Evolutionary conservation across 2,113 vertebrate genomes (phyloP).

Genomic region (Potamarius usumacintae): DNA sequence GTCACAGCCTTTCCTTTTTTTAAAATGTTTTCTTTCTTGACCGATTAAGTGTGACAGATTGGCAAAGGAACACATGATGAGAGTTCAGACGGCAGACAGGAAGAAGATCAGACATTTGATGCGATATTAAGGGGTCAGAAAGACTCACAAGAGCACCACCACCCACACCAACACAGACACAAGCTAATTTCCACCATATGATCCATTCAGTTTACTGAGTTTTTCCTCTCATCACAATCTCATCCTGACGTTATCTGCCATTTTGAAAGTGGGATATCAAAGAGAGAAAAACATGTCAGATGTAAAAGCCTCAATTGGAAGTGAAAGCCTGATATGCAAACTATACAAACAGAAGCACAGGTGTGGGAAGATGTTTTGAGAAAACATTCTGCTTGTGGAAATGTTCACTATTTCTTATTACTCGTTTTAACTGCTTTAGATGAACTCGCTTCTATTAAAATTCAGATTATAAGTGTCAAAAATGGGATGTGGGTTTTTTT

Average conservation of each 20-base stretch:
- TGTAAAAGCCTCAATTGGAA: constrained; percentile 61
- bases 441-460: not conserved
- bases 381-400: not conserved
- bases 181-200: constrained; percentile 35
- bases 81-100: constrained; percentile 74
- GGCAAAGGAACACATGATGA: constrained; percentile 76
- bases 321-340: constrained; percentile 70
- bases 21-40: constrained; percentile 64
- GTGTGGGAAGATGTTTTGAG: not conserved
- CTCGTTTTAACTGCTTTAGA: not conserved
- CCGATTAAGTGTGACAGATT: constrained; percentile 77
- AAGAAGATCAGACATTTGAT: constrained; percentile 78
- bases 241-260: not conserved
- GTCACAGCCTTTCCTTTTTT: constrained; percentile 58
- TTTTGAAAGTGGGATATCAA: constrained; percentile 18
- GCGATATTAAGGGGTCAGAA: constrained; percentile 76
- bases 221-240: not conserved
- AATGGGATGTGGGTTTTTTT: not conserved
- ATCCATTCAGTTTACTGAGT: constrained; percentile 11
- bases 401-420: not conserved
- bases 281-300: constrained; percentile 58
- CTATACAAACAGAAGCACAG: constrained; percentile 40
- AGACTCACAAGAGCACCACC: constrained; percentile 55
- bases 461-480: not conserved
- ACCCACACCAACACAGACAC: constrained; percentile 32